These are phyloP conservation scores for Aspidapion aeneum DNA, from an alignment of 2,888 invertebrate species.

Conservation along the genomic window DNA sequence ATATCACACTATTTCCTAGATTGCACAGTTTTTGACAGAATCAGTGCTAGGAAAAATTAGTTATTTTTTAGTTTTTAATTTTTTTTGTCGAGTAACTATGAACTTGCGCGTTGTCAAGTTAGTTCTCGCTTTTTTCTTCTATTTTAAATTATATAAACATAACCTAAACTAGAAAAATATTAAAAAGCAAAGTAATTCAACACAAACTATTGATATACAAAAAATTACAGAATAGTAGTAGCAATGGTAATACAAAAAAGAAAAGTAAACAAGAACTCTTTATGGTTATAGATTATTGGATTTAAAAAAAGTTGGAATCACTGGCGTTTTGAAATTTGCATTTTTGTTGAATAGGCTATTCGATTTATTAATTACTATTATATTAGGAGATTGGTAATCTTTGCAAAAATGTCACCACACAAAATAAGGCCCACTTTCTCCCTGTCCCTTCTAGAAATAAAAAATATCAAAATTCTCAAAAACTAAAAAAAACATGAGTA, in stretches of 20 bases:
- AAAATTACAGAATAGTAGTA: conserved; percentile 21
- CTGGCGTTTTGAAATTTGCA: too few species aligned
- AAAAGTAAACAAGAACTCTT: not conserved
- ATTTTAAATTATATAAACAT: conserved; percentile 25
- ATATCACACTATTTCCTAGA: conserved; percentile 26
- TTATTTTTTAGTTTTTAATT: conserved; percentile 1
- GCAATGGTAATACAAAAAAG: not conserved
- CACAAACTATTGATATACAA: conserved; percentile 25
- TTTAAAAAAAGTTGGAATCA: too few species aligned
- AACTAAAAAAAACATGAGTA: too few species aligned
- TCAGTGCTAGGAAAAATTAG: conserved; percentile 20
- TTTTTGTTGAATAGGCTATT: too few species aligned
- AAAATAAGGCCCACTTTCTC: too few species aligned
- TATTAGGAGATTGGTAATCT: too few species aligned
- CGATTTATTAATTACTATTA: too few species aligned
- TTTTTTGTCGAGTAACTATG: conserved; percentile 25
- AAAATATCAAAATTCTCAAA: too few species aligned
- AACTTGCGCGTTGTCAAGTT: conserved; percentile 34
- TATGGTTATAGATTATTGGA: too few species aligned
- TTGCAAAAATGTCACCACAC: too few species aligned
- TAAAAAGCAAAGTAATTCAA: conserved; percentile 24
- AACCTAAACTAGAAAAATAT: conserved; percentile 21
- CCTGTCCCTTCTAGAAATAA: too few species aligned
- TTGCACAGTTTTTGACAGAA: conserved; percentile 16
- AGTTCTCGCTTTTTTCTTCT: conserved; percentile 28